Evolutionary conservation across 1,140 invertebrate genomes (phyloP), one percentile per base, ranked within the genome.

Genomic region (Euwallacea similis): DNA sequence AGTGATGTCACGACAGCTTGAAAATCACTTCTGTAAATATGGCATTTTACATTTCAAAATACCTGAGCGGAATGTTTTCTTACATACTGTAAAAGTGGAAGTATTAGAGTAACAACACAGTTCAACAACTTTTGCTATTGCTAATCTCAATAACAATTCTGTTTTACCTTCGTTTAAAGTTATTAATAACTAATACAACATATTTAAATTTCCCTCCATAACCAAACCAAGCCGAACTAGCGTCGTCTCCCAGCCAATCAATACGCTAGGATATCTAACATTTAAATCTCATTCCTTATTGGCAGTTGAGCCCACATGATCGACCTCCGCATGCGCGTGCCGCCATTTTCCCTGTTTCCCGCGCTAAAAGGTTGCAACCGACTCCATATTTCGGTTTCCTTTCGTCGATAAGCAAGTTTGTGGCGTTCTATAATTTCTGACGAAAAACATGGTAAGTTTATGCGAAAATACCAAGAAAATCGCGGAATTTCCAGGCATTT

Each of bases 341-440:
- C 61, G 42, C 13, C 11, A 58, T 59, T 64, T 66, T 73, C 63
- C 67, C 74, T 73, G 62, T 78, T 78, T 78, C 75, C 75, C 77
- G 77, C 60, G 73, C 66, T 74, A 64, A 68, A 54, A 42, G 66
- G 75, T 55, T 63, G 46, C 67, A 74, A 76, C 69, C 69, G 64
- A 59, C 21, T 9, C 11, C 62, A 63, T 60, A 70, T 66, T 71
- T 65, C 43, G 62, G 66, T 74, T 9, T 61, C 55, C n/a, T 16
- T 63, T 74, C 67, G 66, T 72, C 64, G 69, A 56, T 69, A 60
- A 54, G 68, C 46, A 46, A 56, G 11, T 62, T 67, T 70, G 44
- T 68, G 55, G 66, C 44, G 59, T 66, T 69, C n/a, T 54, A 8
- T 33, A 59, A 72, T 64, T 68, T 60, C 50, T 43, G 43, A 60